phyloP scores from a whole-genome alignment of 1,140 invertebrate genomes.

The Sitophilus oryzae region DNA sequence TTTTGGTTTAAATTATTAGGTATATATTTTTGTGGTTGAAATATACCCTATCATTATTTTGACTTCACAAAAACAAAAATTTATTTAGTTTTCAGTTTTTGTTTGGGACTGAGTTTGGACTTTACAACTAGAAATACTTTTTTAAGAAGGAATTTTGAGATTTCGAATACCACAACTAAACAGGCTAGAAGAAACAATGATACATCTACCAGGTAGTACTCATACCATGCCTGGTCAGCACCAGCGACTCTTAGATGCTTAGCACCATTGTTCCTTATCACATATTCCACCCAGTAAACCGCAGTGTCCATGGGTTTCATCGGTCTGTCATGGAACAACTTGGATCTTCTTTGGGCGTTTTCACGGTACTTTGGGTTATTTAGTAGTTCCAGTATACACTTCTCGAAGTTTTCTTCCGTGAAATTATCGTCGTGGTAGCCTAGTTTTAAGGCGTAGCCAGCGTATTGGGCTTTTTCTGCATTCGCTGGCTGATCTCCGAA shows the following conservation, averaged over 20 bases:
- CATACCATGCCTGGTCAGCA: constrained; percentile 50
- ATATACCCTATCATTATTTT: no score
- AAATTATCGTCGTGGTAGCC: not conserved
- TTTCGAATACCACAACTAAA: not conserved
- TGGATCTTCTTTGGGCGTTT: constrained; percentile 11
- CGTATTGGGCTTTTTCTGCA: constrained; percentile 24
- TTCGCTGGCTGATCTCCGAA: constrained; percentile 29
- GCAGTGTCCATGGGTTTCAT: constrained; percentile 45
- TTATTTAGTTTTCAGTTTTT: not conserved
- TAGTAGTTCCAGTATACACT: not conserved
- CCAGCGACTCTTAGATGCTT: constrained; percentile 54
- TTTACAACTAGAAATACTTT: not conserved
- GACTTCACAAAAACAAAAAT: not conserved
- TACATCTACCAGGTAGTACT: constrained; percentile 26
- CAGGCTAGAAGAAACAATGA: not conserved
- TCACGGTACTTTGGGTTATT: constrained; percentile 5
- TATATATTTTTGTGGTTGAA: no score
- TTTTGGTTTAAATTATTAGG: no score
- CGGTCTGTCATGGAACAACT: constrained; percentile 12
- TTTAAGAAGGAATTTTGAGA: not conserved
- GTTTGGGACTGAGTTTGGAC: not conserved
- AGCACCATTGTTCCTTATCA: constrained; percentile 58
- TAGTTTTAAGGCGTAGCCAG: constrained; percentile 38
- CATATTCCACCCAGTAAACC: constrained; percentile 62
- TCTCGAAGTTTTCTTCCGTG: not conserved